Evolutionary conservation across 2,888 invertebrate genomes (phyloP), one percentile per base, ranked within the genome.

Genomic region (Orthonychiurus folsomi): DNA sequence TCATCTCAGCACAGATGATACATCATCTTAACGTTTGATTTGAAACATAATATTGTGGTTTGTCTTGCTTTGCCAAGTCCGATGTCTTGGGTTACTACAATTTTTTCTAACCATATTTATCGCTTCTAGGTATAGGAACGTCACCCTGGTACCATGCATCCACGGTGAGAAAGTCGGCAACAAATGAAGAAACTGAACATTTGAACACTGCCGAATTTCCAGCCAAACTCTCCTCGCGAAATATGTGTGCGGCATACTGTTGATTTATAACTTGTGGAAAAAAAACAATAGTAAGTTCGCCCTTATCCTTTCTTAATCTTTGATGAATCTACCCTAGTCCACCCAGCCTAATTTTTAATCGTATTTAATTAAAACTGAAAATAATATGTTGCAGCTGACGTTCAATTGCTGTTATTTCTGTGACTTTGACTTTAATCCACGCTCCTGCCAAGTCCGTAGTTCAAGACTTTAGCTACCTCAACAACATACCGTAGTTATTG

Each of bases 121-220:
- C n/a, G n/a, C n/a, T n/a, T n/a, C n/a, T n/a, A n/a, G n/a, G n/a
- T 12, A 48, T 48, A 12, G 48, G 15, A 12, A 15, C 48, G 48
- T 48, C 47, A 57, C 37, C 57, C 27, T 23, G 12, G 26, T 28
- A 47, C 86, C 86, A 86, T 59, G 84, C 82, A 72, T 84, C 84
- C 62, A 86, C 85, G 56, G 80, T 80, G 58, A 86, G 86, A 76
- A 85, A 86, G 79, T 86, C 86, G 62, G 85, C 84, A 62, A 86
- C 86, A 77, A 86, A 86, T 69, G 85, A 85, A 5, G 86, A 86
- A 67, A 87, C 85, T 70, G 84, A 85, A 79, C 86, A 87, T 76
- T 86, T 86, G 64, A 86, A 76, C 59, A 86, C 82, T 1, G 85
- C 86, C 54, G 85, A 83, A 79, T 86, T 87, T 66, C 86, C 86